Percentiles rank a stretch among this genome's conserved stretches.
These are phyloP conservation scores for Capreolus pygargus DNA, from an alignment of 2,113 vertebrate genomes.

Conservation along the genomic window DNA sequence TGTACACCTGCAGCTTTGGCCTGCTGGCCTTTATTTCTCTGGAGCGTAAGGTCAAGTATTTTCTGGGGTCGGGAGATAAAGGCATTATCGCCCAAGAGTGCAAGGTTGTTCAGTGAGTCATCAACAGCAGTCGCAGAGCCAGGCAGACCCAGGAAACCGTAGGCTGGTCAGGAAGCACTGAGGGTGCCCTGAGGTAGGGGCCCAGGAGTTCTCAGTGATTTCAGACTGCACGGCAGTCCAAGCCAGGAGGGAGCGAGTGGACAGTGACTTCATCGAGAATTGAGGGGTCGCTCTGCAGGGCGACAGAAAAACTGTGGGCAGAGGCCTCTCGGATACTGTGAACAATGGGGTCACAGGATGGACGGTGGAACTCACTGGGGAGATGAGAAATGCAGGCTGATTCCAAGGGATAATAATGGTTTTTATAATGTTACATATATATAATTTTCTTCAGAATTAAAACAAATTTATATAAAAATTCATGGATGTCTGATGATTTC, in stretches of 20 bases:
- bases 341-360: accelerated
- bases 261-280: neutral
- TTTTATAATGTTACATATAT: neutral
- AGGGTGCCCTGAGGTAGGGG: neutral
- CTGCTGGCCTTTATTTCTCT: neutral
- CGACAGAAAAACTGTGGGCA: neutral
- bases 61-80: neutral
- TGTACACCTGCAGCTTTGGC: neutral
- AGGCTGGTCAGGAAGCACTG: neutral
- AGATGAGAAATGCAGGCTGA: neutral
- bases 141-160: neutral
- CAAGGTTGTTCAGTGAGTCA: neutral
- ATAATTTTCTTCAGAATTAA: neutral
- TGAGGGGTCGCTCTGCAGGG: neutral
- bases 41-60: neutral
- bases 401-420: neutral
- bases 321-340: neutral
- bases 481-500: neutral
- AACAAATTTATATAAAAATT: neutral
- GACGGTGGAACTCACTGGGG: neutral
- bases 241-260: neutral
- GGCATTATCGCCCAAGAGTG: neutral
- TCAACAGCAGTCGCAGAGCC: neutral
- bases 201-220: neutral
- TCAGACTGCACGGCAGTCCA: neutral